Evolutionary conservation across 2,113 vertebrate genomes (phyloP).

Genomic region (Orycteropus afer): DNA sequence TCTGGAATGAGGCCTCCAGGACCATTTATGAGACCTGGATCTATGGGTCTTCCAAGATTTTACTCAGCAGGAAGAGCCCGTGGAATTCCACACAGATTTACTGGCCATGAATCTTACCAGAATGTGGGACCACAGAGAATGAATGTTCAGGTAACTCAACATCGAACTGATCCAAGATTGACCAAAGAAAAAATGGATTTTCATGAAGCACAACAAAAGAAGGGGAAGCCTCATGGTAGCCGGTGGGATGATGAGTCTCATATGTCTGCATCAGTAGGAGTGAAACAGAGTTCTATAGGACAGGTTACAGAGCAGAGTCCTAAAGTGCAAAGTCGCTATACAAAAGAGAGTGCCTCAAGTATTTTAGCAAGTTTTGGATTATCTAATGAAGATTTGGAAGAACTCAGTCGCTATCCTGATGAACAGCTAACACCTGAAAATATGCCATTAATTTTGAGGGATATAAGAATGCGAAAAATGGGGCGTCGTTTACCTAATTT

Average conservation of each 20-base stretch:
- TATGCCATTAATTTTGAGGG: slow-evolving; percentile 93
- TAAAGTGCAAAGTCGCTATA: slow-evolving; percentile 87
- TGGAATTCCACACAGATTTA: slow-evolving; percentile 81
- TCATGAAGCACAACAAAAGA: slow-evolving; percentile 83
- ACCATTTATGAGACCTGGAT: slow-evolving; percentile 84
- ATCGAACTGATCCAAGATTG: slow-evolving; percentile 83
- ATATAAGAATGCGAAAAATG: slow-evolving; percentile 93
- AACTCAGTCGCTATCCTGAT: slow-evolving; percentile 94
- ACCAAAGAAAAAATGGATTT: slow-evolving; percentile 84
- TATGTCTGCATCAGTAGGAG: slow-evolving; percentile 51
- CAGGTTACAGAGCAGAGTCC: slow-evolving; percentile 77
- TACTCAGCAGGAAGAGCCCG: slow-evolving; percentile 83
- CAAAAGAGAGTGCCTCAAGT: slow-evolving; percentile 92
- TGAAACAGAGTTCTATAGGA: slow-evolving; percentile 63
- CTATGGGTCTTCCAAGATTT: slow-evolving; percentile 82
- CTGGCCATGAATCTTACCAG: slow-evolving; percentile 78
- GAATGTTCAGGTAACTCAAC: slow-evolving; percentile 85
- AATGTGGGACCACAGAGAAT: slow-evolving; percentile 86
- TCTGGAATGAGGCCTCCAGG: slow-evolving; percentile 84
- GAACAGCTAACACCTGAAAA: slow-evolving; percentile 95
- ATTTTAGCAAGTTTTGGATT: slow-evolving; percentile 95
- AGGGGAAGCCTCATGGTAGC: slow-evolving; percentile 73
- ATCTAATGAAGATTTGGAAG: slow-evolving; percentile 95
- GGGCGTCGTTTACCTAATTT: slow-evolving; percentile 77
- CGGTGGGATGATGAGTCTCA: slow-evolving; percentile 81